These are phyloP conservation scores for Oceanites oceanicus DNA, from an alignment of 2,113 vertebrate species.

Conservation along the genomic window DNA sequence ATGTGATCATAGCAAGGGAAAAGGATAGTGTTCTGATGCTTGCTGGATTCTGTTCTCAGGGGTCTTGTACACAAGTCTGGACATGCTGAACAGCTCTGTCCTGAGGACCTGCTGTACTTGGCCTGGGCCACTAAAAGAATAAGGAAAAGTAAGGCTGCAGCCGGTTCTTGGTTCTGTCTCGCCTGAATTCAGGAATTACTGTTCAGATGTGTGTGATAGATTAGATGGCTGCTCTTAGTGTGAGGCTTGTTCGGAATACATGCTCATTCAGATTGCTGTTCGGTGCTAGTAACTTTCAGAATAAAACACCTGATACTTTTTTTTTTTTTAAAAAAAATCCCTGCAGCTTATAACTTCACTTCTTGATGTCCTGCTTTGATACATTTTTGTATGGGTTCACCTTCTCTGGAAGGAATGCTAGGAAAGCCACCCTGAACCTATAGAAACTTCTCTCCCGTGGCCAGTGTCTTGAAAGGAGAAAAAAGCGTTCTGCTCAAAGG, in stretches of 20 bases:
- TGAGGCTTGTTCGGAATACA: background rate
- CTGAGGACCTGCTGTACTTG: background rate
- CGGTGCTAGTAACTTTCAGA: background rate
- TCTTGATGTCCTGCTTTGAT: background rate
- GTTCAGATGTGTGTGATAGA: background rate
- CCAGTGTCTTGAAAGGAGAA: background rate
- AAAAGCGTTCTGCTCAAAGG: background rate
- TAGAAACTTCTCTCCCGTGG: accelerated
- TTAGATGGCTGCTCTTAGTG: background rate
- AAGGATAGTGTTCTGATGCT: background rate
- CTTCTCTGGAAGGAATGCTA: background rate
- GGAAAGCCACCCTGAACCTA: background rate
- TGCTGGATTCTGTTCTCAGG: background rate
- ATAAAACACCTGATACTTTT: background rate
- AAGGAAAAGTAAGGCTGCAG: background rate
- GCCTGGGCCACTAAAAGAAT: background rate
- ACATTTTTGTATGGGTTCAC: background rate
- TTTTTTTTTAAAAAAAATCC: background rate
- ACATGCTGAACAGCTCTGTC: background rate
- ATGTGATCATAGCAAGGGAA: accelerated
- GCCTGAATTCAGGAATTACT: background rate
- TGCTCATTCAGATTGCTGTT: background rate
- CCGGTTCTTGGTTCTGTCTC: background rate
- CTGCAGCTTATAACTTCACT: background rate
- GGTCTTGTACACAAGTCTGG: accelerated